Conservation (phyloP, 2,797 vertebrate genomes). For the Podarcis lilfordi region DNA sequence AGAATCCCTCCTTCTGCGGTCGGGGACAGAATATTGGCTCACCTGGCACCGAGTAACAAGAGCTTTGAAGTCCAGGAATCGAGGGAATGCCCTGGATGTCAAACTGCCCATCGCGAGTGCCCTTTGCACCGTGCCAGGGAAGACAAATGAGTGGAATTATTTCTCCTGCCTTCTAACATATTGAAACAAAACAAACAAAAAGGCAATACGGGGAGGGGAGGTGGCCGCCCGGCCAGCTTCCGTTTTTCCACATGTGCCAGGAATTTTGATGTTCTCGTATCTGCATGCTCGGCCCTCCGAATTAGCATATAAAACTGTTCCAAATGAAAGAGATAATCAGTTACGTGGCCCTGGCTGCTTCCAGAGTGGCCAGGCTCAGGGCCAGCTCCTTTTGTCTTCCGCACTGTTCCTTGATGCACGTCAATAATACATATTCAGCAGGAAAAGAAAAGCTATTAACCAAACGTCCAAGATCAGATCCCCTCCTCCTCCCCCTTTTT, state of each 20-base stretch:
- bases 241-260: background rate
- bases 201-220: background rate
- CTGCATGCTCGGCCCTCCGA: background rate
- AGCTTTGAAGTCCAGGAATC: background rate
- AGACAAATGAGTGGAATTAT: accelerated
- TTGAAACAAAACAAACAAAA: background rate
- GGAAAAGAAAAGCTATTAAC: constrained; percentile 22
- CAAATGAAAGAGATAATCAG: constrained; percentile 2
- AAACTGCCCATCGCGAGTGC: background rate
- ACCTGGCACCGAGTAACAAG: background rate
- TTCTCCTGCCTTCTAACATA: background rate
- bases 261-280: background rate
- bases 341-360: background rate
- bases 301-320: constrained; percentile 39
- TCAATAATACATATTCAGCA: constrained; percentile 34
- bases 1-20: background rate
- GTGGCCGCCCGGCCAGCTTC: background rate
- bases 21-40: background rate
- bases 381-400: background rate
- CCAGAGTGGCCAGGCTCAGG: background rate
- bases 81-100: background rate
- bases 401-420: constrained; percentile 14
- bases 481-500: background rate
- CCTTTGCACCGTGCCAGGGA: accelerated
- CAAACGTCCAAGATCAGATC: background rate